Conservation (phyloP, 2,797 vertebrate species). For the Rousettus madagascariensis region DNA sequence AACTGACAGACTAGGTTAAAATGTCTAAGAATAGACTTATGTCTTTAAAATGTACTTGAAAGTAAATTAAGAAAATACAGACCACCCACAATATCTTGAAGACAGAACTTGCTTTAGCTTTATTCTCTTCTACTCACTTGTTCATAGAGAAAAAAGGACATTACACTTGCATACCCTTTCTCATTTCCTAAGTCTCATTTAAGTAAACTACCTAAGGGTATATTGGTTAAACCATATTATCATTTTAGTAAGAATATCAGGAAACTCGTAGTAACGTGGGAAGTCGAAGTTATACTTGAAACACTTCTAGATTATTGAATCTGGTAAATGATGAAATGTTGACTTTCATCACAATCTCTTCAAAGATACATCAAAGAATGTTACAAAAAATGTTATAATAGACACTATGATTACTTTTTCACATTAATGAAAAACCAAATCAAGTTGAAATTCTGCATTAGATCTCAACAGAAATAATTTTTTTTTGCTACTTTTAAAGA, state of each 20-base stretch:
- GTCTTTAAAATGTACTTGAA: constrained; percentile 42
- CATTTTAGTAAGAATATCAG: not conserved
- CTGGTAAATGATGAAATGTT: not conserved
- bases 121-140: not conserved
- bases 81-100: not conserved
- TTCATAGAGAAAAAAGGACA: not conserved
- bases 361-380: not conserved
- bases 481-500: not conserved
- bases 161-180: not conserved
- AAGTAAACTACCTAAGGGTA: not conserved
- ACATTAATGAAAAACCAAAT: not conserved
- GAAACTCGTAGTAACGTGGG: not conserved
- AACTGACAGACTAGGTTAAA: constrained; percentile 31
- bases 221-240: not conserved
- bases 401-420: not conserved
- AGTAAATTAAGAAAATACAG: constrained; percentile 26
- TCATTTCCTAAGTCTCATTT: not conserved
- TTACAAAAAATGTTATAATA: not conserved
- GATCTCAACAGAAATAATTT: not conserved
- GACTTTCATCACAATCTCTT: not conserved
- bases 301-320: not conserved
- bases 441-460: not conserved
- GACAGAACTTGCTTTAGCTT: constrained; percentile 6
- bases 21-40: constrained; percentile 22
- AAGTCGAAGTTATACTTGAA: constrained; percentile 9